Base-by-base conservation (phyloP, 2,888 invertebrate species). In the Pemphredon lugubris region DNA sequence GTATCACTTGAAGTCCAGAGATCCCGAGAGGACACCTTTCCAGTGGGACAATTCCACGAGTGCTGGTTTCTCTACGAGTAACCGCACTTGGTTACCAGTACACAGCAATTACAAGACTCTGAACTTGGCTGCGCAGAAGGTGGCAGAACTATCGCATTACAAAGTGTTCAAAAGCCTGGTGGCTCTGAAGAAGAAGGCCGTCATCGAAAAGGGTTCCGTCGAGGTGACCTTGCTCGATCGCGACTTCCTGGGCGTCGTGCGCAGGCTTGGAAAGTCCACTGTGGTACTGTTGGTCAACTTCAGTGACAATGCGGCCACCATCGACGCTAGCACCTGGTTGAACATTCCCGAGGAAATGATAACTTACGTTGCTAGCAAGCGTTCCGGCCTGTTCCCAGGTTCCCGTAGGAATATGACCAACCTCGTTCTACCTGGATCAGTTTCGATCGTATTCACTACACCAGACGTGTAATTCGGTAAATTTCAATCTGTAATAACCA, bases 71-170 rank as follows among this genome's bases (percentile, higher is more conserved):
- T 92, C 94, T 0, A 91, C 88, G 0, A 90, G 84, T 1, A 87
- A 86, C 0, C 84, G 82, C 0, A 92, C 94, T 0, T 95, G 95
- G 95, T 85, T 95, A 5, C 95, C 95, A 0, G 91, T 95, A 0
- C 91, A 93, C 66, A 86, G 91, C 0, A 93, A 94, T 83, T 94
- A 92, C 83, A 80, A 77, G 71, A 90, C 89, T 6, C 85, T 93
- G 7, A 95, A 95, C 86, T 90, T 93, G 30, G 91, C 88, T 40
- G 90, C 87, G 0, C 92, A 94, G 79, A 92, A 91, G 42, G 83
- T 82, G 0, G 90, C 91, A 2, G 61, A 72, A 0, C 88, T 90
- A 2, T 94, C 93, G 45, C 92, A 93, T 71, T 92, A 91, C 67
- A 92, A 92, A 63, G 90, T 93, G 0, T 94, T 93, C 79, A 92